Conservation (phyloP, 2,888 invertebrate genomes). For the Emmelina monodactyla region DNA sequence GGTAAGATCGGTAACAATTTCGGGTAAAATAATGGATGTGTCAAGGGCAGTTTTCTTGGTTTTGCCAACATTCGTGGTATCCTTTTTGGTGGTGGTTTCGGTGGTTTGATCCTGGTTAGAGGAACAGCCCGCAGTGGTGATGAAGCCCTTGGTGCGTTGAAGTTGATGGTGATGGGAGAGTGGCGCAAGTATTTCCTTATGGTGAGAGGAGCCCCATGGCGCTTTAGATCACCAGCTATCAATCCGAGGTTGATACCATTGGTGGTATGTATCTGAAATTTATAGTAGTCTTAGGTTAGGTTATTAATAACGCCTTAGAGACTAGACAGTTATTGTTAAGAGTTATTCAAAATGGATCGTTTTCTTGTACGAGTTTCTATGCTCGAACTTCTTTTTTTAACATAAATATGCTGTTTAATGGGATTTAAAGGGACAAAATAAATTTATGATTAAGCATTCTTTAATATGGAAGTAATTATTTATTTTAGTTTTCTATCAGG, state of each 20-base stretch:
- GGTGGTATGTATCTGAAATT: slow-evolving; percentile 24
- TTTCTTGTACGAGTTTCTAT: no score
- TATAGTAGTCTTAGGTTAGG: no score
- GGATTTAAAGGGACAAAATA: no score
- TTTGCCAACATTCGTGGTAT: slow-evolving; percentile 5
- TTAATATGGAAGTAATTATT: no score
- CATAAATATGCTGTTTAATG: no score
- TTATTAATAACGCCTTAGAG: no score
- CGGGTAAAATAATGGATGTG: slow-evolving; percentile 15
- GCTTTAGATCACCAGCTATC: slow-evolving; percentile 29
- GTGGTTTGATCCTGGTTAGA: slow-evolving; percentile 15
- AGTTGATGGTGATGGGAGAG: slow-evolving; percentile 32
- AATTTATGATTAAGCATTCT: no score
- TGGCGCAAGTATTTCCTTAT: slow-evolving; percentile 26
- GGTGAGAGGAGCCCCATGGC: slow-evolving; percentile 22
- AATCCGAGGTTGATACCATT: slow-evolving; percentile 25
- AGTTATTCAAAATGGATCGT: no score
- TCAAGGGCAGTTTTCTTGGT: neutral
- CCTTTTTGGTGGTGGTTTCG: slow-evolving; percentile 6
- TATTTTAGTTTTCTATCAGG: no score
- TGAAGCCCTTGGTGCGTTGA: slow-evolving; percentile 19
- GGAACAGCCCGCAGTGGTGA: slow-evolving; percentile 16
- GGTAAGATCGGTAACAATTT: slow-evolving; percentile 18
- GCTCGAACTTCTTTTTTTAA: no score
- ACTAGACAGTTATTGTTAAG: no score